These are phyloP conservation scores for Pantala flavescens DNA, from an alignment of 1,140 invertebrate species.

Conservation along the genomic window DNA sequence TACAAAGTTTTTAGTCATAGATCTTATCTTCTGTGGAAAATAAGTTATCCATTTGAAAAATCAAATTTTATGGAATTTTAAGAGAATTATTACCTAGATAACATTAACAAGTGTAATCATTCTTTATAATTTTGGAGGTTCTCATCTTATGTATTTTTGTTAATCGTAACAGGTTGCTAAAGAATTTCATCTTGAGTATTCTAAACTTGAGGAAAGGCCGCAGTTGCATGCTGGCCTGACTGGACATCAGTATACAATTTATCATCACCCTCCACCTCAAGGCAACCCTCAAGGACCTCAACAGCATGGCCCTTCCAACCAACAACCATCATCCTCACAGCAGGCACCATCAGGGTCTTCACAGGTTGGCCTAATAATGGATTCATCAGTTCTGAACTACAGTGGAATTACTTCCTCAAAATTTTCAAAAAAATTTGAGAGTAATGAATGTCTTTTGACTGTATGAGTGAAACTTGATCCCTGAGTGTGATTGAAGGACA, in stretches of 20 bases:
- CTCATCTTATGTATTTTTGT: not conserved
- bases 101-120: no score
- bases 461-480: no score
- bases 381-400: not conserved
- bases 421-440: no score
- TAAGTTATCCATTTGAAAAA: no score
- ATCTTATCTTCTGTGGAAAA: no score
- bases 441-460: no score
- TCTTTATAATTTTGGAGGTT: no score
- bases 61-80: no score
- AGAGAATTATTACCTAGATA: no score
- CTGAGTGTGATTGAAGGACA: no score
- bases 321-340: not conserved
- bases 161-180: not conserved
- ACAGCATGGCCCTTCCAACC: not conserved
- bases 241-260: not conserved
- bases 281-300: not conserved
- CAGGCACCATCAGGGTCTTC: not conserved
- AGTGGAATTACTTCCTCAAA: not conserved
- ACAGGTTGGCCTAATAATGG: not conserved
- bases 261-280: not conserved
- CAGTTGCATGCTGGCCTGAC: not conserved
- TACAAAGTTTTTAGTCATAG: no score
- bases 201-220: conserved; percentile 3
- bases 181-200: not conserved